phyloP scores from a whole-genome alignment of 2,888 invertebrate genomes.

The Lepidonotus clava region DNA sequence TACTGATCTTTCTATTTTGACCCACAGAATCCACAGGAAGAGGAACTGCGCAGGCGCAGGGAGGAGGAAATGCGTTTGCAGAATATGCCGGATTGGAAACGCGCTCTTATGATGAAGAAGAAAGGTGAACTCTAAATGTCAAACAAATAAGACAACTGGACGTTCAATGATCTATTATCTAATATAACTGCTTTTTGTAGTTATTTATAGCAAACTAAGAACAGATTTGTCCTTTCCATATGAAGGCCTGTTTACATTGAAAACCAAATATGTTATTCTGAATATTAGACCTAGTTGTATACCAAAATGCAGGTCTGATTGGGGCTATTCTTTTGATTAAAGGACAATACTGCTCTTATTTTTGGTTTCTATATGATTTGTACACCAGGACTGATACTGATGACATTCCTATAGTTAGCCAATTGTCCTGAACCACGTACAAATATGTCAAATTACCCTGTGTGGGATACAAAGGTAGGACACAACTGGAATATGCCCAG shows the following conservation, averaged over 20 bases:
- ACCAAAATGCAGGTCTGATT: background rate
- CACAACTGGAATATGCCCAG: too few relatives aligned
- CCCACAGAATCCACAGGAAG: constrained; percentile 32
- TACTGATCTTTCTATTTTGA: background rate
- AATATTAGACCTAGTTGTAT: background rate
- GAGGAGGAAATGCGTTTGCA: constrained; percentile 32
- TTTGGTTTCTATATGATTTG: background rate
- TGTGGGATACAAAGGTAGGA: too few relatives aligned
- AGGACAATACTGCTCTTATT: background rate
- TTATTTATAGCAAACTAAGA: constrained; percentile 38
- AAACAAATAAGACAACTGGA: background rate
- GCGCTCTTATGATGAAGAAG: constrained; percentile 29
- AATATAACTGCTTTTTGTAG: constrained; percentile 30
- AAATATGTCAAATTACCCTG: too few relatives aligned
- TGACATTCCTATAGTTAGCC: constrained; percentile 27
- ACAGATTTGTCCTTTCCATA: background rate
- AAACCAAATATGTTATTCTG: constrained; percentile 15
- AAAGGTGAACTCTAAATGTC: background rate
- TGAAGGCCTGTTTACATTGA: background rate
- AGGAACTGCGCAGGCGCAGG: constrained; percentile 23
- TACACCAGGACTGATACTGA: background rate
- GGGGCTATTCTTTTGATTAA: background rate
- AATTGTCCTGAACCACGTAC: too few relatives aligned
- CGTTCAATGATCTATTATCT: constrained; percentile 33
- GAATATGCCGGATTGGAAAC: constrained; percentile 51